These are phyloP conservation scores for Columba livia DNA, from an alignment of 2,113 vertebrate genomes.

Conservation along the genomic window DNA sequence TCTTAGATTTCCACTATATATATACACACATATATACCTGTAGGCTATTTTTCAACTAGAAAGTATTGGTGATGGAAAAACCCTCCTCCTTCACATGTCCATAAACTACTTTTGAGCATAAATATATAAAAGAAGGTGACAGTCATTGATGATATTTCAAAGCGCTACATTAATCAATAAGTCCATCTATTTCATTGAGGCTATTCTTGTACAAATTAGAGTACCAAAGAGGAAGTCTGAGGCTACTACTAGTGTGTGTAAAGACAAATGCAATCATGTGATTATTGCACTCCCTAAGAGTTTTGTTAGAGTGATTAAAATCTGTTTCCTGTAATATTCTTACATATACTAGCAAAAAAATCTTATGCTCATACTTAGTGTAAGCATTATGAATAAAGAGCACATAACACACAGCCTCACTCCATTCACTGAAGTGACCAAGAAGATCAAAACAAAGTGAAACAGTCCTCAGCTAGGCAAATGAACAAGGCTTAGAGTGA, in stretches of 20 bases:
- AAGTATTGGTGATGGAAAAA: background rate
- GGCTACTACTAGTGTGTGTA: background rate
- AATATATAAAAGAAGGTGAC: background rate
- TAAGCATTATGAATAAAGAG: background rate
- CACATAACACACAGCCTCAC: background rate
- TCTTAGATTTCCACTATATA: background rate
- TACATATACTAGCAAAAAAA: background rate
- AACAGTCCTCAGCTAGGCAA: background rate
- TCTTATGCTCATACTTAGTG: background rate
- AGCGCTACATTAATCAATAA: rapidly evolving
- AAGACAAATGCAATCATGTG: background rate
- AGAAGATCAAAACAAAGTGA: background rate
- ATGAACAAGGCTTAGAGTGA: background rate
- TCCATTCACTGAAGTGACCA: slow-evolving; percentile 2
- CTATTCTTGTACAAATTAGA: background rate
- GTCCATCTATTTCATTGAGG: background rate
- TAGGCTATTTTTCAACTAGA: background rate
- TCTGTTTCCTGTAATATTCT: background rate
- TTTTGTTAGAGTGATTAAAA: background rate
- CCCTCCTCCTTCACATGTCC: background rate
- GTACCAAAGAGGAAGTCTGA: background rate
- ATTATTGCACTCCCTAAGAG: background rate
- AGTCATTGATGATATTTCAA: background rate
- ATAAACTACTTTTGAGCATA: background rate
- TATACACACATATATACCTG: background rate